Base-by-base conservation (phyloP, 2,797 vertebrate genomes). In the Gadopsis marmoratus region DNA sequence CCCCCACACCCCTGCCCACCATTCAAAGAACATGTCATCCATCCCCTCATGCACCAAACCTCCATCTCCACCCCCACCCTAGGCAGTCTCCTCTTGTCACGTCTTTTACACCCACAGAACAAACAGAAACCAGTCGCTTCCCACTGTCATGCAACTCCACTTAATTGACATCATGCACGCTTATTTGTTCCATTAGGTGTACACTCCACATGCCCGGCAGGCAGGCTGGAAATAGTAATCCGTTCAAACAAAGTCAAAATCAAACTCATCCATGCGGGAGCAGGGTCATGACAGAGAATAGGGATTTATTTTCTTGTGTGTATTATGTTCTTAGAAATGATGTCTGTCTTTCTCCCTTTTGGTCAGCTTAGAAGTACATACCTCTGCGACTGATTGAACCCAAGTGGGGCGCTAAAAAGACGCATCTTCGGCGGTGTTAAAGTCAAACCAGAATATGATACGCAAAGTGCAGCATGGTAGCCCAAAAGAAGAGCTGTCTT, bases 131-230 rank as follows among this genome's bases (percentile, higher is more conserved):
- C 84, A 74, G 78, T 82, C 39, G 50, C 56, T 83, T 64, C 82
- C 77, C 76, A 55, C 79, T 89, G 79, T 90, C 95, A 95, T 95
- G 95, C 95, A 93, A 71, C 84, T 78, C 77, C 74, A 79, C 75
- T 61, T 84, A 77, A 86, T 65, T 83, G 74, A 86, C 77, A 86
- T 74, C 92, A 93, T 95, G 93, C 94, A 91, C 81, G 82, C 76
- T 79, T 71, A 69, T 86, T 79, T n/a, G 67, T 74, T 85, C 58
- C 47, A 51, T 84, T 79, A 75, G 78, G 73, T 79, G 79, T 58
- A 74, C 72, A 65, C 56, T 45, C 81, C 76, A 74, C 88, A 92
- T 86, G 86, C 87, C 88, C 79, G 33, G 88, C 92, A 90, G 88
- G 90, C 92, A 88, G 81, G 78, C 79, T 74, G 50, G 29, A 66